These are phyloP conservation scores for Cantharis rustica DNA, from an alignment of 2,888 invertebrate species.

Conservation along the genomic window DNA sequence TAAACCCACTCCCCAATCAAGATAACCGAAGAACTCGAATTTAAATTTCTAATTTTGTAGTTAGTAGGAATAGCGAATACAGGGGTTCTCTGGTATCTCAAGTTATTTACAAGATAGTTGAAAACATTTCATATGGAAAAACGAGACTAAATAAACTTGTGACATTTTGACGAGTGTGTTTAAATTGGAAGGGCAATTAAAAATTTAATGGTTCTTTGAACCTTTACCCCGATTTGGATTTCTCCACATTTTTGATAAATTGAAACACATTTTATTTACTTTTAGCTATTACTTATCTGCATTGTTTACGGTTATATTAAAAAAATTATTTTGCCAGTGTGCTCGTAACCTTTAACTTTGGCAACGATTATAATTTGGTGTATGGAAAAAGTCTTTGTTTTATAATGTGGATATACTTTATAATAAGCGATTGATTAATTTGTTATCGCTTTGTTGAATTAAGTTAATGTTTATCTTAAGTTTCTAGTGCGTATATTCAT, in stretches of 20 bases:
- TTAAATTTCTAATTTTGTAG: not conserved
- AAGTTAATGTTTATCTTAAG: not conserved
- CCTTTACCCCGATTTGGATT: not conserved
- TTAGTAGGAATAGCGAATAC: not conserved
- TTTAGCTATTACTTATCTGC: not conserved
- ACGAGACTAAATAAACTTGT: not conserved
- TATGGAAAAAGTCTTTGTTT: not conserved
- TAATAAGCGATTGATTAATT: not conserved
- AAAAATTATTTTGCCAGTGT: not conserved
- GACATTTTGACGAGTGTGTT: not conserved
- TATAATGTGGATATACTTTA: not conserved
- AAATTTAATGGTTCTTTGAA: not conserved
- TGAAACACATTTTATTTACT: not conserved
- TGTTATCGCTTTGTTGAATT: not conserved
- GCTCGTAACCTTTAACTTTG: not conserved
- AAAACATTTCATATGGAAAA: not conserved
- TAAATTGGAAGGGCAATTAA: not conserved
- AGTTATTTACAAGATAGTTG: not conserved
- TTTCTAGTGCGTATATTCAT: conserved; percentile 2
- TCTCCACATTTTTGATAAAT: not conserved
- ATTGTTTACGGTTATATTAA: not conserved
- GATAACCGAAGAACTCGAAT: not conserved
- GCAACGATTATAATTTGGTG: not conserved
- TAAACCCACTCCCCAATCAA: not conserved
- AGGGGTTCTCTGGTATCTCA: not conserved